A percentile compares a stretch with the other conserved stretches of the same genome.
These are phyloP conservation scores for Tetramorium parvispinum DNA, from an alignment of 1,140 invertebrate species.

Conservation along the genomic window DNA sequence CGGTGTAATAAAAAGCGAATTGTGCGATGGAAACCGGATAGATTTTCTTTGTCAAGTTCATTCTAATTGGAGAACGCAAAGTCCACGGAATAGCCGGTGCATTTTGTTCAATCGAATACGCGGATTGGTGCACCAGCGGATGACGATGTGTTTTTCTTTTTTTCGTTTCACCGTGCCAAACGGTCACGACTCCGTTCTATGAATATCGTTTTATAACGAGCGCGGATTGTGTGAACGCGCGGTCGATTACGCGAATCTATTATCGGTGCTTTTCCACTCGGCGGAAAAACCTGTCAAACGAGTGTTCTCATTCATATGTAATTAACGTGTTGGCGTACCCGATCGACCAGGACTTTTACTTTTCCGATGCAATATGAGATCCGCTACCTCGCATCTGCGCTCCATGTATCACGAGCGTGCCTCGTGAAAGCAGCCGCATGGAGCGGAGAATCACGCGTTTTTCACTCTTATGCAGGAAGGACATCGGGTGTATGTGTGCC, in stretches of 20 bases:
- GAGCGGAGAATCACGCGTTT: background rate
- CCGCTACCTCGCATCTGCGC: background rate
- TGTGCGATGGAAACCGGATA: background rate
- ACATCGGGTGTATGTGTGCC: background rate
- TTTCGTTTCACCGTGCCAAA: conserved; percentile 2
- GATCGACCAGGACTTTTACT: conserved; percentile 3
- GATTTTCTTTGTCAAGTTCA: conserved; percentile 38
- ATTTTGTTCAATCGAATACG: conserved; percentile 23
- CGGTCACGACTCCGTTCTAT: conserved; percentile 12
- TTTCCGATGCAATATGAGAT: conserved; percentile 12
- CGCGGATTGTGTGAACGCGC: background rate
- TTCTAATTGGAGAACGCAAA: conserved; percentile 36
- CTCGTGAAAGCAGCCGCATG: background rate
- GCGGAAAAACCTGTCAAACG: conserved; percentile 9
- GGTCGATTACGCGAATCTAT: conserved; percentile 19
- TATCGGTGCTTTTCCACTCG: conserved; percentile 41
- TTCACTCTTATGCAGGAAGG: background rate
- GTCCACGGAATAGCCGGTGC: background rate
- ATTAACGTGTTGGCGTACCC: background rate
- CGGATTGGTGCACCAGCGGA: too few species aligned
- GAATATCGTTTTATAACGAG: conserved; percentile 14
- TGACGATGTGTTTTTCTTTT: background rate
- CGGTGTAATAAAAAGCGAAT: background rate
- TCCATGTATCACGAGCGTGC: background rate
- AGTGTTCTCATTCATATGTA: background rate